These are phyloP conservation scores for Solenodon paradoxus DNA, from an alignment of 2,113 vertebrate species.

Conservation along the genomic window DNA sequence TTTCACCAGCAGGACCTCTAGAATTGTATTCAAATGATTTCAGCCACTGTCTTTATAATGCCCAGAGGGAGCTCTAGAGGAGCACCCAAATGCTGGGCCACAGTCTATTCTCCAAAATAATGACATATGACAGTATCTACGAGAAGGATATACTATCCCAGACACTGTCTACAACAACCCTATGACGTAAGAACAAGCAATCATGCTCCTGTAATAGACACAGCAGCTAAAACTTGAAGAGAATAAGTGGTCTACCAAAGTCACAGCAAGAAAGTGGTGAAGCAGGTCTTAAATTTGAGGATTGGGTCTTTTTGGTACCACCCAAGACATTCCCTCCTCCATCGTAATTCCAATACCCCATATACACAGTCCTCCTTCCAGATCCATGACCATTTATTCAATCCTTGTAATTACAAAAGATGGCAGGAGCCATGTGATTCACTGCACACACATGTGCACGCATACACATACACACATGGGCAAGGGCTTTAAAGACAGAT, in stretches of 20 bases:
- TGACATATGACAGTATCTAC: background rate
- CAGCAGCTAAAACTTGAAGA: background rate
- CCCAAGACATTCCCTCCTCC: fast-evolving
- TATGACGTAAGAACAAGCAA: background rate
- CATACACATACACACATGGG: background rate
- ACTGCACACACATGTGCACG: background rate
- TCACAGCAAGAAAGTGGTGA: background rate
- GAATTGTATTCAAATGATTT: background rate
- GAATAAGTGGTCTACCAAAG: background rate
- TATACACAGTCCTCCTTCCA: background rate
- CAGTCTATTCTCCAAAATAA: background rate
- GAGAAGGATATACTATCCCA: background rate
- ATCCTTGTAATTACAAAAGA: background rate
- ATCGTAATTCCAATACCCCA: background rate
- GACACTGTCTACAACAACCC: background rate
- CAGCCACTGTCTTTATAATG: background rate
- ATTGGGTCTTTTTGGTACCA: background rate
- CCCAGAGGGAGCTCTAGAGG: background rate
- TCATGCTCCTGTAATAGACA: background rate
- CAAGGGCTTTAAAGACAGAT: background rate
- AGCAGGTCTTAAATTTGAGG: background rate
- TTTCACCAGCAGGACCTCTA: background rate
- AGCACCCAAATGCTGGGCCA: background rate
- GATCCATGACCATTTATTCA: background rate
- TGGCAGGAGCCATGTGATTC: background rate